These are phyloP conservation scores for Melinaea menophilus DNA, from an alignment of 2,888 invertebrate genomes.

Conservation along the genomic window DNA sequence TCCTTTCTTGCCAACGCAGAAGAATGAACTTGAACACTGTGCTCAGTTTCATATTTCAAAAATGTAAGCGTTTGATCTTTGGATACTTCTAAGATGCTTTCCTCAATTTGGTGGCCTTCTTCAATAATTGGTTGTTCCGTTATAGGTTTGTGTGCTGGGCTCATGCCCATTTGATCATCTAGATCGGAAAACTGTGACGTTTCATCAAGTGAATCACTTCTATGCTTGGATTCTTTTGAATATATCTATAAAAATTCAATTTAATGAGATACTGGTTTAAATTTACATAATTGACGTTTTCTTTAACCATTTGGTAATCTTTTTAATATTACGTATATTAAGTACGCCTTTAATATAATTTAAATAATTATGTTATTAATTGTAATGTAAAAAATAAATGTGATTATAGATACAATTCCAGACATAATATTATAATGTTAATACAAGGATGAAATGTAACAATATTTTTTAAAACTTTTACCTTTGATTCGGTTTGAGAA, in stretches of 20 bases:
- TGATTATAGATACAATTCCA: not conserved
- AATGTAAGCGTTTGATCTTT: slow-evolving; percentile 58
- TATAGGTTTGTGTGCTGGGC: slow-evolving; percentile 57
- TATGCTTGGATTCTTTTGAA: slow-evolving; percentile 70
- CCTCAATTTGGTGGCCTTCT: slow-evolving; percentile 38
- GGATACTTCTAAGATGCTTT: slow-evolving; percentile 34
- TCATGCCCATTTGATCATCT: slow-evolving; percentile 68
- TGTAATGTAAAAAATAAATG: not conserved
- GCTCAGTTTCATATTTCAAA: slow-evolving; percentile 61
- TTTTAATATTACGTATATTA: not conserved
- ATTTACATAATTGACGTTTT: not conserved
- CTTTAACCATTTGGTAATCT: too few species aligned
- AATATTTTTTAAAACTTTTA: slow-evolving; percentile 31
- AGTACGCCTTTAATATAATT: not conserved
- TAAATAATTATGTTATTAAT: slow-evolving; percentile 3
- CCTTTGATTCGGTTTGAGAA: slow-evolving; percentile 75
- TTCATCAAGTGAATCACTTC: slow-evolving; percentile 73
- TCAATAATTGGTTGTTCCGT: slow-evolving; percentile 46
- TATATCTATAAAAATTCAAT: slow-evolving; percentile 50
- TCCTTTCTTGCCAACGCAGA: slow-evolving; percentile 40
- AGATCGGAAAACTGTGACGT: slow-evolving; percentile 73
- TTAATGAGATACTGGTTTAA: not conserved
- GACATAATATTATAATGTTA: not conserved
- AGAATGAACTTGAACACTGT: slow-evolving; percentile 53
- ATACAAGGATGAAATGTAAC: not conserved